phyloP scores from a whole-genome alignment of 2,113 vertebrate genomes.

The Melanocharis versteri region DNA sequence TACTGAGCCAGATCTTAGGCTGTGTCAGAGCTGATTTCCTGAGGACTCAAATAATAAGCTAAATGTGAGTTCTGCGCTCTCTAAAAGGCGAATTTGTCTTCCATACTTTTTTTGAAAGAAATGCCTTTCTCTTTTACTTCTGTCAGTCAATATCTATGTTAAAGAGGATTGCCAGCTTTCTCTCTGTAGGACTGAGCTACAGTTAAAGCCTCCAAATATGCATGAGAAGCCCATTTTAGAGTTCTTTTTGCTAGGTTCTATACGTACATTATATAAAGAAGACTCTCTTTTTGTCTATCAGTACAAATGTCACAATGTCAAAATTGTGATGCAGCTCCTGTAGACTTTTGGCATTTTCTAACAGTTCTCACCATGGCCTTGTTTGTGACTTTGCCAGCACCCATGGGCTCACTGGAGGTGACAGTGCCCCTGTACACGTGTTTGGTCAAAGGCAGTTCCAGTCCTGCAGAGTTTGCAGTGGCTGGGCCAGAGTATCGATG shows the following conservation, averaged over 20 bases:
- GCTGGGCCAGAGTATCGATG: not conserved
- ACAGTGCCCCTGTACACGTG: fast-evolving
- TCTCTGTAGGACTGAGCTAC: not conserved
- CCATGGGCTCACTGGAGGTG: not conserved
- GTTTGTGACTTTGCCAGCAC: not conserved
- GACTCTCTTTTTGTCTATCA: not conserved
- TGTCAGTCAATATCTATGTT: not conserved
- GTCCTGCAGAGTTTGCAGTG: not conserved
- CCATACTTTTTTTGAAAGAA: not conserved
- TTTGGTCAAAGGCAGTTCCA: not conserved
- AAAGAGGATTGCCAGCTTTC: not conserved
- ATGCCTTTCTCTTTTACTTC: not conserved
- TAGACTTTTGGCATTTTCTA: not conserved
- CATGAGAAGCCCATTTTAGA: not conserved
- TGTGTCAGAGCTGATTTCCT: not conserved
- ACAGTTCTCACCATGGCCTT: not conserved
- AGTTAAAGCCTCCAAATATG: not conserved
- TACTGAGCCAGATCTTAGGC: not conserved
- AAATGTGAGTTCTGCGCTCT: not conserved
- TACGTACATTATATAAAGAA: not conserved
- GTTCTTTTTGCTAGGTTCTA: not conserved
- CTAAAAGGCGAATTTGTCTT: not conserved
- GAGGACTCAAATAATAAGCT: not conserved
- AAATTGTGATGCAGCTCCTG: not conserved
- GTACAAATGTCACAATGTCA: not conserved